Conservation (phyloP, 53 echinoderm and acorn worm genomes). For the Mesocentrotus franciscanus region DNA sequence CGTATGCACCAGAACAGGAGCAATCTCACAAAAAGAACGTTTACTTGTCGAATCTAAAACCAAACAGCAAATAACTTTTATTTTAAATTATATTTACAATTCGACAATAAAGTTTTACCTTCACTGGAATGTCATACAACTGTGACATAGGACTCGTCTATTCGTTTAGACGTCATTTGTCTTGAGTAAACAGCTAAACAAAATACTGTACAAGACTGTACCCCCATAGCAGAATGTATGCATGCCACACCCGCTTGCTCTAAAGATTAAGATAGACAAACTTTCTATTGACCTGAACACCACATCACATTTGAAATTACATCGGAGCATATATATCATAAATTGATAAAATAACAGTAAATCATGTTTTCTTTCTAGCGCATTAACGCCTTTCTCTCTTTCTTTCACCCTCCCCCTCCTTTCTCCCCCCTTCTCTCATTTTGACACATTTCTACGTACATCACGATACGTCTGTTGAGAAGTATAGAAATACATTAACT, state of each 20-base stretch:
- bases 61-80: slow-evolving; percentile 43
- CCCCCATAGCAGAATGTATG: not conserved
- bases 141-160: not conserved
- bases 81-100: not conserved
- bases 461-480: no score
- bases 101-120: not conserved
- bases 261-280: slow-evolving; percentile 28
- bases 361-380: not conserved
- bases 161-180: slow-evolving; percentile 14
- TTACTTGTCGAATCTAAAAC: not conserved
- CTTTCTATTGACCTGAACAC: not conserved
- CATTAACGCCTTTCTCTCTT: not conserved
- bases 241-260: slow-evolving; percentile 13
- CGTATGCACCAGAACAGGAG: not conserved
- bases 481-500: no score
- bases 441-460: not conserved
- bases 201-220: not conserved
- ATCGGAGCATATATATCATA: no score
- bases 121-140: slow-evolving; percentile 32
- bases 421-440: not conserved
- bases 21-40: not conserved
- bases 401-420: not conserved
- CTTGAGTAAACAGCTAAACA: not conserved
- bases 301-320: slow-evolving; percentile 11
- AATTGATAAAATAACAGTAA: no score